A percentile compares a stretch with the other conserved stretches of the same genome.
Evolutionary conservation across 2,888 invertebrate genomes (phyloP).

Genomic region (Ypsolopha sequella): DNA sequence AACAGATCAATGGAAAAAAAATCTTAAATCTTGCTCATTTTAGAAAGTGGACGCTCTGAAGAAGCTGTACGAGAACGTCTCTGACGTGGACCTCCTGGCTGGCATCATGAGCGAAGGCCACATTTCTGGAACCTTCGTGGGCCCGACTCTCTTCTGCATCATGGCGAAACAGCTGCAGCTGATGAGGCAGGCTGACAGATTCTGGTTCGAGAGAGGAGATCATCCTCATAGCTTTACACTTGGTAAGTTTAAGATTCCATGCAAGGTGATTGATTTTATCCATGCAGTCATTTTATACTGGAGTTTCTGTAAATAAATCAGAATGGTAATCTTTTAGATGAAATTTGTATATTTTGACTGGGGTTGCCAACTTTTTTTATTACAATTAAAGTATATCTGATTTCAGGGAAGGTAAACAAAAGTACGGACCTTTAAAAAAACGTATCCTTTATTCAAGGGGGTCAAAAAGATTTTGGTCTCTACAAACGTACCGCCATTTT

Average conservation of each 20-base stretch:
- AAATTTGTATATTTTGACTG: too few species aligned
- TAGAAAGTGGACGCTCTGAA: slow-evolving; percentile 43
- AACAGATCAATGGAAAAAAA: too few species aligned
- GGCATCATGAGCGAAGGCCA: slow-evolving; percentile 40
- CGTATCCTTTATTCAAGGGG: too few species aligned
- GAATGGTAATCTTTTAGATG: too few species aligned
- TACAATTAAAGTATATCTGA: too few species aligned
- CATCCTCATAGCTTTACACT: slow-evolving; percentile 41
- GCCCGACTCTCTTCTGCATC: slow-evolving; percentile 45
- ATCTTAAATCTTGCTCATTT: slow-evolving; percentile 11
- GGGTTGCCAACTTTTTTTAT: too few species aligned
- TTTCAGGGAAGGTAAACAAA: too few species aligned
- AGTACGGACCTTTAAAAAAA: too few species aligned
- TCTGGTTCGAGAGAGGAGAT: slow-evolving; percentile 50
- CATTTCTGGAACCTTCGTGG: slow-evolving; percentile 31
- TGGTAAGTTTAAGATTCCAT: slow-evolving; percentile 19
- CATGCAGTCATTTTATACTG: neutral
- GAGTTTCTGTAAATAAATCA: too few species aligned
- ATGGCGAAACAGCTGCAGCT: slow-evolving; percentile 38
- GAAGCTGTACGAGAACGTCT: slow-evolving; percentile 31
- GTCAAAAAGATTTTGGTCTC: too few species aligned
- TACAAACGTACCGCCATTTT: too few species aligned
- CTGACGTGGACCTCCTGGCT: slow-evolving; percentile 42
- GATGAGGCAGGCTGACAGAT: slow-evolving; percentile 37
- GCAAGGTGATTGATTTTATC: neutral